phyloP scores from a whole-genome alignment of 2,888 invertebrate genomes.

The Ophion costatus region DNA sequence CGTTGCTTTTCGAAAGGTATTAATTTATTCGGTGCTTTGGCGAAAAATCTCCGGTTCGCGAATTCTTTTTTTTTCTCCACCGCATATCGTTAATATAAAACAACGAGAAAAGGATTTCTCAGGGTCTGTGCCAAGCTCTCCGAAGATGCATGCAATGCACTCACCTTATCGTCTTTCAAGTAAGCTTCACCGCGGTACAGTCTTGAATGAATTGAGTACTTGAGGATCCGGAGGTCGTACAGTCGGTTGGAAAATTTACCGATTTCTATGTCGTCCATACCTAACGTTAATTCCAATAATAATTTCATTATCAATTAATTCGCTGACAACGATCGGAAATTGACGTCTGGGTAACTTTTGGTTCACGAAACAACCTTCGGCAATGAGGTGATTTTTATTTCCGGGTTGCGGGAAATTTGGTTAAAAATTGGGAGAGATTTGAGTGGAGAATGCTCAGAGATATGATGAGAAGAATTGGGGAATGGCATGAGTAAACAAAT shows the following conservation, averaged over 20 bases:
- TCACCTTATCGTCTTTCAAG: constrained; percentile 56
- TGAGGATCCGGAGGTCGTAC: not conserved
- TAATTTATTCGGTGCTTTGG: constrained; percentile 62
- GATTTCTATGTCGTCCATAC: not conserved
- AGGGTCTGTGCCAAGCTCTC: constrained; percentile 12
- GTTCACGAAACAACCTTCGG: not conserved
- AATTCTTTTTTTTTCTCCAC: constrained; percentile 16
- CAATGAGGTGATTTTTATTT: no score
- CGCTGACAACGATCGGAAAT: not conserved
- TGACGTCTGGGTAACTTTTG: not conserved
- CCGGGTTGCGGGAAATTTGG: no score
- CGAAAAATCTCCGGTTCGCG: constrained; percentile 39
- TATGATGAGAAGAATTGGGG: no score
- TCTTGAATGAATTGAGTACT: constrained; percentile 11
- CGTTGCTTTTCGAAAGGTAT: constrained; percentile 49
- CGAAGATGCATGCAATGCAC: constrained; percentile 57
- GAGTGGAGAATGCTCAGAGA: no score
- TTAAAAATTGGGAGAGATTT: no score
- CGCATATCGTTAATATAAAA: constrained; percentile 16
- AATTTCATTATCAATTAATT: not conserved
- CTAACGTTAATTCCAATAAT: not conserved
- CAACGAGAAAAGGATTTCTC: constrained; percentile 36
- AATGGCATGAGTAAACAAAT: no score
- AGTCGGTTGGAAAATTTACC: not conserved
- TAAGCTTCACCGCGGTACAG: constrained; percentile 34